phyloP scores from a whole-genome alignment of 2,888 invertebrate species.

The Polyommatus icarus region DNA sequence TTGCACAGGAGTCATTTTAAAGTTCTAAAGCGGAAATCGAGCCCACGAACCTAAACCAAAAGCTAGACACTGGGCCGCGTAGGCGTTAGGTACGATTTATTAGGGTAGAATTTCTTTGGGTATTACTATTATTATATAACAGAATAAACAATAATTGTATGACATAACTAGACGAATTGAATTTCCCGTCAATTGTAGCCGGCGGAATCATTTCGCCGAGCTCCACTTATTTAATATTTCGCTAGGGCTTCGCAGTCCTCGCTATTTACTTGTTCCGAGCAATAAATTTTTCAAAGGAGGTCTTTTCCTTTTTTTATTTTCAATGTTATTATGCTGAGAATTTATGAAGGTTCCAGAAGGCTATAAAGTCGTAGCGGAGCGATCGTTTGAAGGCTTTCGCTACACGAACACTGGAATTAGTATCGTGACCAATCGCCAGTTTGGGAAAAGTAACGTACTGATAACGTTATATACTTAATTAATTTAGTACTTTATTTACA shows the following conservation, averaged over 20 bases:
- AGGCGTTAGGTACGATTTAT: not conserved
- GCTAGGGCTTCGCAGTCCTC: conserved; percentile 9
- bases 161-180: not conserved
- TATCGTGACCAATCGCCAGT: not conserved
- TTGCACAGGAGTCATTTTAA: too few relatives aligned
- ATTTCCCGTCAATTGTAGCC: not conserved
- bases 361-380: conserved; percentile 11
- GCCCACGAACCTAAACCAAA: too few relatives aligned
- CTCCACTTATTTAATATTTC: conserved; percentile 17
- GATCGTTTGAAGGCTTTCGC: conserved; percentile 1
- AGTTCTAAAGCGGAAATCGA: too few relatives aligned
- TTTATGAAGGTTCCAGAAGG: conserved; percentile 19
- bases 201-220: conserved; percentile 4
- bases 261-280: not conserved
- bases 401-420: conserved; percentile 11
- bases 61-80: not conserved
- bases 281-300: conserved; percentile 9
- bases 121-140: not conserved
- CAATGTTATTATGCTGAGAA: conserved; percentile 17
- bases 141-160: not conserved
- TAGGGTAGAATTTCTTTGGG: not conserved
- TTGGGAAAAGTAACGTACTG: not conserved
- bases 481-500: not conserved
- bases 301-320: conserved; percentile 7
- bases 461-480: not conserved